Evolutionary conservation across 2,113 vertebrate genomes (phyloP), one percentile per base, ranked within the genome.

Genomic region (Eubucco bourcierii): DNA sequence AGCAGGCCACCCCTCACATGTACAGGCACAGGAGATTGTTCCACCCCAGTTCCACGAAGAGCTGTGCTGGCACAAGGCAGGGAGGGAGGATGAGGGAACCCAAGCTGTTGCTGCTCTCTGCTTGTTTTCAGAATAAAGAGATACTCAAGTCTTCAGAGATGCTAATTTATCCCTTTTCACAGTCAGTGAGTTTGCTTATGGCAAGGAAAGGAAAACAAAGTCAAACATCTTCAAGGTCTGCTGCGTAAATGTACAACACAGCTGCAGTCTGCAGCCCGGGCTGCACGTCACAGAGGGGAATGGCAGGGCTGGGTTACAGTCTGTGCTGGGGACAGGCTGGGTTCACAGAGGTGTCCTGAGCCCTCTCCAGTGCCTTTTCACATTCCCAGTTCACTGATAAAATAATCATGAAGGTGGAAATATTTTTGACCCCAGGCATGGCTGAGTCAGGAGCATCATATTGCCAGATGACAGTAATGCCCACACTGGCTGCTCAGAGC

Each of bases 151-250:
- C 92, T 91, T 79, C 67, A 41, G 88, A 90, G 94, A 94, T 90
- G 83, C 66, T 92, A 93, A 95, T 96, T 94, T 79, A 84, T 84
- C 88, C 83, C 83, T 94, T 95, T 93, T 92, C 94, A 93, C 86
- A 88, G 90, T 53, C 92, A 84, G 28, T 39, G 95, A 87, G 95
- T 86, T 95, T 94, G 92, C 95, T 95, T 78, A 55, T 58, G 74
- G 88, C 70, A 29, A 72, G 8, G 76, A 64, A 90, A 88, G 70
- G 86, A 90, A 95, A 96, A 95, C 88, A 96, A 84, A 93, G 81
- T 52, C 46, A 29, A 89, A 87, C 94, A 80, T 81, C 80, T 91
- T 95, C 88, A 80, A 83, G 93, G 89, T 55, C 90, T 88, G 21
- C 90, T 58, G 91, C 64, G 10, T 64, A 27, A 70, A 79, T 25